Evolutionary conservation across 2,113 vertebrate genomes (phyloP).

Genomic region (Gobio gobio): DNA sequence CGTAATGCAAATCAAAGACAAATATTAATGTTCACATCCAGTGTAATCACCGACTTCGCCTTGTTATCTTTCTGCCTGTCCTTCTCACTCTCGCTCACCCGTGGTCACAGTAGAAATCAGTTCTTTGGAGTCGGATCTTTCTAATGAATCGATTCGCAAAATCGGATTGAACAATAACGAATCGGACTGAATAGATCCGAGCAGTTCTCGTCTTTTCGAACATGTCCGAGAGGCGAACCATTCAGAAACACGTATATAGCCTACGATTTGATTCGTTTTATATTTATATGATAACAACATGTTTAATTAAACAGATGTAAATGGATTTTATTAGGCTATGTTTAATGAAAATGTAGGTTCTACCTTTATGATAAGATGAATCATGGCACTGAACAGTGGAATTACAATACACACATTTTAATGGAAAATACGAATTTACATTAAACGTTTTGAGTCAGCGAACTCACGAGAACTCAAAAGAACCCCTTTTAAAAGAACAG

Average conservation of each 20-base stretch:
- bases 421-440: too few species aligned
- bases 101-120: background rate
- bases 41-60: background rate
- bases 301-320: too few species aligned
- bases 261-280: background rate
- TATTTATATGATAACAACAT: too few species aligned
- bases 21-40: background rate
- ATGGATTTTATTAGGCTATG: background rate
- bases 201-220: too few species aligned
- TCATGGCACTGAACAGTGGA: background rate
- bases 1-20: background rate
- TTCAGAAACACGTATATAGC: too few species aligned
- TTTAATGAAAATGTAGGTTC: background rate
- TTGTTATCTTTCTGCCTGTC: background rate
- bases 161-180: background rate
- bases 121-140: constrained; percentile 15
- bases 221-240: background rate
- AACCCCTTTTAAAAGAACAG: background rate
- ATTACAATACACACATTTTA: background rate
- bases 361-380: background rate
- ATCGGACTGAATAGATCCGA: background rate
- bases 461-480: background rate
- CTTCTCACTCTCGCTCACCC: background rate
- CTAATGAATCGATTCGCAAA: background rate
- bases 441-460: background rate